Evolutionary conservation across 2,888 invertebrate genomes (phyloP).

Genomic region (Lycia hirtaria): DNA sequence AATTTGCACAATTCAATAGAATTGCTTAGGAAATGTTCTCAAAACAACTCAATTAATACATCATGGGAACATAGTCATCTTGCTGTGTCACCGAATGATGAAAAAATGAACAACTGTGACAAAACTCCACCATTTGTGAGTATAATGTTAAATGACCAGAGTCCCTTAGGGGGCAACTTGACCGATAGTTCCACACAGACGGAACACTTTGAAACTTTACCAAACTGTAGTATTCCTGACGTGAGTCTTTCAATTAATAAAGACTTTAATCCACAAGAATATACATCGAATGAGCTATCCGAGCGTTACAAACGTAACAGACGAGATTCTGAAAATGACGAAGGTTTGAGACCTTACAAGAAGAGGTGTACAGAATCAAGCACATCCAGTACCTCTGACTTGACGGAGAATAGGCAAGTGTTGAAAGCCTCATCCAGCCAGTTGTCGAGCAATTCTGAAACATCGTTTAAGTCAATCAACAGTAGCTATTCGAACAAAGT

Average conservation of each 20-base stretch:
- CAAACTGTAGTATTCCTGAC: conserved; percentile 56
- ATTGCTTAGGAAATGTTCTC: conserved; percentile 66
- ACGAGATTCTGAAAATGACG: conserved; percentile 57
- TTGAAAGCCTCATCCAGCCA: conserved; percentile 47
- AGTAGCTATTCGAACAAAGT: conserved; percentile 72
- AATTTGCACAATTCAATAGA: conserved; percentile 63
- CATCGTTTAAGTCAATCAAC: conserved; percentile 73
- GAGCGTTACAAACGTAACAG: conserved; percentile 66
- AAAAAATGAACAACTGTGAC: conserved; percentile 51
- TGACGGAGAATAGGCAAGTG: conserved; percentile 51
- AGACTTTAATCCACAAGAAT: conserved; percentile 59
- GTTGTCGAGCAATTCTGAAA: conserved; percentile 55
- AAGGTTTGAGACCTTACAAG: conserved; percentile 62
- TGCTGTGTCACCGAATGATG: conserved; percentile 49
- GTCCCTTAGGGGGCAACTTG: conserved; percentile 49
- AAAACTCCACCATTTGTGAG: conserved; percentile 68
- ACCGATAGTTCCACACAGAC: conserved; percentile 65
- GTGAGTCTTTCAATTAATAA: conserved; percentile 65
- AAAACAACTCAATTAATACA: conserved; percentile 55
- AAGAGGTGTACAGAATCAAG: conserved; percentile 67
- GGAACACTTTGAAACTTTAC: conserved; percentile 54
- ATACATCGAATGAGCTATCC: conserved; percentile 58
- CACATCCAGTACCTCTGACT: conserved; percentile 62
- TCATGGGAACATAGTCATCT: conserved; percentile 69
- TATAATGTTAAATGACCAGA: conserved; percentile 58